phyloP scores from a whole-genome alignment of 2,888 invertebrate species.

The Heliconius charithonia region DNA sequence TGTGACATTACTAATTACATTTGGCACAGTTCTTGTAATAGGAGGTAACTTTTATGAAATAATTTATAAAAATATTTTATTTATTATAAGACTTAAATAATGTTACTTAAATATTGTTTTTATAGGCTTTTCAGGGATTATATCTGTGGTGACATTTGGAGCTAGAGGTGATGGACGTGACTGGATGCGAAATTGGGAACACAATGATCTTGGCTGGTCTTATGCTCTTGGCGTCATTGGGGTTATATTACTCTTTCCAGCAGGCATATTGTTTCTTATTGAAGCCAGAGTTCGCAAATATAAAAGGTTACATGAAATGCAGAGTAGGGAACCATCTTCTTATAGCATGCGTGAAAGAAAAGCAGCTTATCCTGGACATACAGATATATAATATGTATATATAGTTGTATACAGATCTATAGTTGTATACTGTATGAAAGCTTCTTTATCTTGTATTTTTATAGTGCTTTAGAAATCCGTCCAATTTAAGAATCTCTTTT shows the following conservation, averaged over 20 bases:
- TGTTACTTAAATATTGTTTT: slow-evolving; percentile 43
- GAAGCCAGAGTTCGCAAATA: slow-evolving; percentile 92
- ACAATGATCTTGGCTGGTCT: slow-evolving; percentile 97
- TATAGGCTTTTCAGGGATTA: slow-evolving; percentile 90
- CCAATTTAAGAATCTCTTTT: slow-evolving; percentile 4
- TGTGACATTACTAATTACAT: slow-evolving; percentile 88
- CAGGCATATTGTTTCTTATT: slow-evolving; percentile 91
- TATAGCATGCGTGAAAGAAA: slow-evolving; percentile 88
- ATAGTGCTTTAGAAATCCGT: slow-evolving; percentile 3
- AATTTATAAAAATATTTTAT: not conserved
- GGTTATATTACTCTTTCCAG: slow-evolving; percentile 88
- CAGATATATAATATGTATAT: slow-evolving; percentile 85
- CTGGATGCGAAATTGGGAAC: slow-evolving; percentile 98
- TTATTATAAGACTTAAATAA: not conserved
- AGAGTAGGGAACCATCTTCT: slow-evolving; percentile 86
- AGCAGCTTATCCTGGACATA: slow-evolving; percentile 84
- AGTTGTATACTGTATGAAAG: not conserved
- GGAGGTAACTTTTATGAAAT: slow-evolving; percentile 77
- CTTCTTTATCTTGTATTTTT: not conserved
- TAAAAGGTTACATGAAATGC: slow-evolving; percentile 87
- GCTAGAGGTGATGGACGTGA: slow-evolving; percentile 94
- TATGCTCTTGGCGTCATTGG: slow-evolving; percentile 94
- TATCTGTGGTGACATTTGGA: slow-evolving; percentile 94
- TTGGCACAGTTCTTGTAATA: slow-evolving; percentile 88
- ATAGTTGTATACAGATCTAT: not conserved